Conservation (phyloP, 2,797 vertebrate species). For the Poecile montanus region DNA sequence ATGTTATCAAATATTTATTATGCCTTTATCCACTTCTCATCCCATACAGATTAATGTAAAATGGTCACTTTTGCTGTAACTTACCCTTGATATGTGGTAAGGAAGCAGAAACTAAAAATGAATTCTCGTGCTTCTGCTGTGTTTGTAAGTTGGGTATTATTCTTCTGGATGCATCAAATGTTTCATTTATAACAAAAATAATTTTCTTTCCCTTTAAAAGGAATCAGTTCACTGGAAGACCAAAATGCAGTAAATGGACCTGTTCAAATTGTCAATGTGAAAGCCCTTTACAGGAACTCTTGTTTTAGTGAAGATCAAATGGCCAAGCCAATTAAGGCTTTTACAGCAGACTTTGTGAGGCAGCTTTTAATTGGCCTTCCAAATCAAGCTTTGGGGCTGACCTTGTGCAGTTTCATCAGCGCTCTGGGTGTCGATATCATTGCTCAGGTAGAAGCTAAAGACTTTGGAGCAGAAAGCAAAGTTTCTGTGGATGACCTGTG, state of each 20-base stretch:
- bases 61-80: background rate
- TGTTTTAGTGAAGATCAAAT: constrained; percentile 95
- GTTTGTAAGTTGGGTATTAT: background rate
- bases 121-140: background rate
- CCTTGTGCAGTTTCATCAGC: constrained; percentile 93
- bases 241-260: constrained; percentile 89
- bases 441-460: constrained; percentile 94
- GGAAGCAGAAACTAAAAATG: background rate
- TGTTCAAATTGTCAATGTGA: constrained; percentile 84
- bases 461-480: constrained; percentile 95
- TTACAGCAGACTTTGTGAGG: constrained; percentile 95
- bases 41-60: background rate
- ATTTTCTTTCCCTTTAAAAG: constrained; percentile 49
- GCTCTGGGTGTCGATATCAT: constrained; percentile 92
- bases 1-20: background rate
- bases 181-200: background rate
- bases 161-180: background rate
- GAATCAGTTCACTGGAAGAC: constrained; percentile 84
- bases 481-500: constrained; percentile 96
- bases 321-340: constrained; percentile 94
- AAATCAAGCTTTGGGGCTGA: constrained; percentile 91
- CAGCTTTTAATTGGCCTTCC: constrained; percentile 96
- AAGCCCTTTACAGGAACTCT: constrained; percentile 87
- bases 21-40: background rate
- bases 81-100: background rate